These are phyloP conservation scores for Bufo bufo DNA, from an alignment of 2,113 vertebrate species.

Conservation along the genomic window DNA sequence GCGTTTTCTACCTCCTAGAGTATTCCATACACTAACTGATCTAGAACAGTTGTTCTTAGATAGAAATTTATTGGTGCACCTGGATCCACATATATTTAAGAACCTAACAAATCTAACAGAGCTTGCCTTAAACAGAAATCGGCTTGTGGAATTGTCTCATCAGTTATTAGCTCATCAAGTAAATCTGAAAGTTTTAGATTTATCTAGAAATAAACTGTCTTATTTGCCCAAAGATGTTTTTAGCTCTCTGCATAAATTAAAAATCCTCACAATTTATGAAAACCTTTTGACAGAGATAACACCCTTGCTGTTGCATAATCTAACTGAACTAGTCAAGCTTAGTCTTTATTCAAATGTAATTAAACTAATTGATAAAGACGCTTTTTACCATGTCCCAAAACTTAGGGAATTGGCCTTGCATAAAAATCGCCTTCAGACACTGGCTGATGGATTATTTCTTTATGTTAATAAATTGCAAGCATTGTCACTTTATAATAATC, in stretches of 20 bases:
- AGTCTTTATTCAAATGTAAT: slow-evolving; percentile 77
- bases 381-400: slow-evolving; percentile 76
- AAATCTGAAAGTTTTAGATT: slow-evolving; percentile 75
- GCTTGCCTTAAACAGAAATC: slow-evolving; percentile 79
- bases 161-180: slow-evolving; percentile 70
- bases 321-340: slow-evolving; percentile 75
- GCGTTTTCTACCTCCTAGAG: slow-evolving; percentile 67
- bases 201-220: slow-evolving; percentile 78
- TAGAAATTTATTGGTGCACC: slow-evolving; percentile 70
- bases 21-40: slow-evolving; percentile 70
- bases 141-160: slow-evolving; percentile 65
- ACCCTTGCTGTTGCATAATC: slow-evolving; percentile 69
- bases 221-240: slow-evolving; percentile 75
- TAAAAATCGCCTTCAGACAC: slow-evolving; percentile 72
- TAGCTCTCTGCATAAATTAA: slow-evolving; percentile 71
- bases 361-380: slow-evolving; percentile 67
- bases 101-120: slow-evolving; percentile 68
- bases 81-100: slow-evolving; percentile 71
- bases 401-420: slow-evolving; percentile 74
- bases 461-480: slow-evolving; percentile 70
- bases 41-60: slow-evolving; percentile 78
- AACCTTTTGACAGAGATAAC: slow-evolving; percentile 76
- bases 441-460: slow-evolving; percentile 82
- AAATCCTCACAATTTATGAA: slow-evolving; percentile 72
- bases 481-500: slow-evolving; percentile 82